phyloP scores from a whole-genome alignment of 92 coral and sea anemone species.

The Bergia sp. region DNA sequence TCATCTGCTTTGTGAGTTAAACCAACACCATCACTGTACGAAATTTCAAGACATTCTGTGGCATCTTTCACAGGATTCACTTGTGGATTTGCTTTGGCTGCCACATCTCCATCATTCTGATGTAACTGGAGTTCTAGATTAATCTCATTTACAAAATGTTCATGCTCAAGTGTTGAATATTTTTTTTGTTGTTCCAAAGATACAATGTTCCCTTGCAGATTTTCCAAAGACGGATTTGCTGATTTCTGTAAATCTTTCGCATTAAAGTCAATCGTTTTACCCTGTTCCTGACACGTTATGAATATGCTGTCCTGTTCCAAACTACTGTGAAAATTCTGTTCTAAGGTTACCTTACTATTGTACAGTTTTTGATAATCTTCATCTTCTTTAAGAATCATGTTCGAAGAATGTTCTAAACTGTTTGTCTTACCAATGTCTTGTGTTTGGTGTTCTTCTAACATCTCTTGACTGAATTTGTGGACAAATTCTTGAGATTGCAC shows the following conservation, averaged over 20 bases:
- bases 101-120: not conserved
- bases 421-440: not conserved
- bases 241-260: not conserved
- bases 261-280: not conserved
- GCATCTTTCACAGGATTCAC: not conserved
- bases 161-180: not conserved
- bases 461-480: not conserved
- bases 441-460: not conserved
- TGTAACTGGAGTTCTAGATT: not conserved
- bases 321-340: not conserved
- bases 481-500: not conserved
- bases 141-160: not conserved
- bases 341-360: not conserved
- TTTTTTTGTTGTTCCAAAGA: not conserved
- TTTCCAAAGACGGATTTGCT: not conserved
- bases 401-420: not conserved
- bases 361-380: not conserved
- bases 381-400: not conserved
- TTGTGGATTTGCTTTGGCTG: not conserved
- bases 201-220: not conserved
- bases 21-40: not conserved
- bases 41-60: not conserved
- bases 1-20: not conserved
- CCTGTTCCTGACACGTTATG: not conserved
- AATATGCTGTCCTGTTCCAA: not conserved